Evolutionary conservation across 2,888 invertebrate species (phyloP), one percentile per base, ranked within the genome.

Genomic region (Ectemnius cavifrons): DNA sequence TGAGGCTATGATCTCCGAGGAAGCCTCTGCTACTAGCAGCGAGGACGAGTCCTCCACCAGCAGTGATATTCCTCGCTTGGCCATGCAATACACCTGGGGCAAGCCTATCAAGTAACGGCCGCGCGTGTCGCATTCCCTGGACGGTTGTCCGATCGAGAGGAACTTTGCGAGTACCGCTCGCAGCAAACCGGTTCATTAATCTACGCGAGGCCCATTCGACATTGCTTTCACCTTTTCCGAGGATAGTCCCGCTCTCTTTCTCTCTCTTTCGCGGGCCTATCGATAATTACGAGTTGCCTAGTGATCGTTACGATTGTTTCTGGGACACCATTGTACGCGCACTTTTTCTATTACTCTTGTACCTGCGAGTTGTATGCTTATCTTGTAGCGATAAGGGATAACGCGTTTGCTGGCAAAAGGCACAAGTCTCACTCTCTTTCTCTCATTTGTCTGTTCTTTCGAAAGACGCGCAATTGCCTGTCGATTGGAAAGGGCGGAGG

Each of bases 1-100:
- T 5, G 94, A 94, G 87, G 94, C 94, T 59, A 94, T 94, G 91
- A 94, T 94, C 46, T 94, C 94, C n/a, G 94, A 91, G 65, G 90
- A 91, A 71, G 85, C 91, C 0, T 91, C 90, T 4, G 88, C 90
- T 2, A 89, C 90, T 0, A 90, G 89, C 67, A 90, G 90, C 82
- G 89, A 89, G 75, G 91, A 91, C 67, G 90, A 90, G 61, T 90
- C 89, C 18, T 90, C 90, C 20, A 87, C 87, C 20, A 88, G 90
- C 74, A 89, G 88, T 79, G 90, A 90, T 78, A 89, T 91, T 64
- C 89, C 89, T 27, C 85, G 89, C 52, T 81, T 89, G 62, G 77
- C 84, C 11, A 83, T 83, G 65, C 83, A 84, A n/a, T 84, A 78
- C 58, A 68, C 83, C 59, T 83, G 82, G 82, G 77, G 82, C 46